Evolutionary conservation across 2,797 vertebrate species (phyloP).

Genomic region (Sebastolobus alascanus): DNA sequence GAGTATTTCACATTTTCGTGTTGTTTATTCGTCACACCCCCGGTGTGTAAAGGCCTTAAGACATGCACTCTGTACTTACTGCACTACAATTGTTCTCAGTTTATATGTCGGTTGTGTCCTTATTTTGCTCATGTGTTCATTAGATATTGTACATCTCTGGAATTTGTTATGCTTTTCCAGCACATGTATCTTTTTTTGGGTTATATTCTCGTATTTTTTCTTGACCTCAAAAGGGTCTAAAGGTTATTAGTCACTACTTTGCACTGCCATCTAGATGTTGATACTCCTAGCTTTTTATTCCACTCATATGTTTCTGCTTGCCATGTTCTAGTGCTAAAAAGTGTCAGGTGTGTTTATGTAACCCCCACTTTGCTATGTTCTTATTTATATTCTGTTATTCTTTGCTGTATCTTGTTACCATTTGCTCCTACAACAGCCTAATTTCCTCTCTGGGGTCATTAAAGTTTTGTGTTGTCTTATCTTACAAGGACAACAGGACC

Average conservation of each 20-base stretch:
- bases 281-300: constrained; percentile 38
- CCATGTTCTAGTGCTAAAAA: constrained; percentile 44
- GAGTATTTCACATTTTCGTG: too few relatives aligned
- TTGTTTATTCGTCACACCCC: too few relatives aligned
- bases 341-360: constrained; percentile 62
- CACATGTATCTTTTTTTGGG: not conserved
- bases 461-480: constrained; percentile 52
- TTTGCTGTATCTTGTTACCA: constrained; percentile 48
- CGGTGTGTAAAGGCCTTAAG: too few relatives aligned
- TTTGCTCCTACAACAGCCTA: constrained; percentile 30
- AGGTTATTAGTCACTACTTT: constrained; percentile 11
- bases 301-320: constrained; percentile 32
- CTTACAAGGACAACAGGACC: constrained; percentile 71
- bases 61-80: not conserved
- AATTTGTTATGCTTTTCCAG: not conserved
- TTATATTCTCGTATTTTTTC: not conserved
- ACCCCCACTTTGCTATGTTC: constrained; percentile 43
- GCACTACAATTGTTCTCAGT: not conserved
- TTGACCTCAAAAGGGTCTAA: not conserved
- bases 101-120: not conserved
- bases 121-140: not conserved
- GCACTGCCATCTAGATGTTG: constrained; percentile 23
- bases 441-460: constrained; percentile 56
- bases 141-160: not conserved
- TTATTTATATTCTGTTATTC: constrained; percentile 62